Evolutionary conservation across 1,140 invertebrate genomes (phyloP), one percentile per base, ranked within the genome.

Genomic region (Bombus soroeensis): DNA sequence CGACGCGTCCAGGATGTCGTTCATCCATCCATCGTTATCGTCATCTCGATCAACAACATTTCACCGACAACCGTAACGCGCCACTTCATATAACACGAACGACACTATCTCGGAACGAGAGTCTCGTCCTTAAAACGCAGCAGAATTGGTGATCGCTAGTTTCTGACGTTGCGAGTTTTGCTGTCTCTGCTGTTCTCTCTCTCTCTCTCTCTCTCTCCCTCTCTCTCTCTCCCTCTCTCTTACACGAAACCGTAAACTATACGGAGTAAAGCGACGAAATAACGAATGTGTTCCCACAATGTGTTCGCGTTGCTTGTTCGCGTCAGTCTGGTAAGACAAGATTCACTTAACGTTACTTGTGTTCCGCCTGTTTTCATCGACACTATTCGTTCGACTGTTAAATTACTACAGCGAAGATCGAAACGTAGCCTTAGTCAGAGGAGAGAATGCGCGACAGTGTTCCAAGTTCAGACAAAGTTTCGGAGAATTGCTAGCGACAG

Each of bases 261-360:
- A 28, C 37, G 37, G 37, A 71, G n/a, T 57, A 59, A 75, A 76
- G 41, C 41, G 28, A 68, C 59, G 37, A 66, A 47, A 47, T 75
- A 43, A 64, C 59, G 83, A 90, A 68, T 90, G 88, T 91, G 71
- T 73, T 91, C 90, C 89, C 90, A 86, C 81, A 73, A 12, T 76
- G 18, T 75, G 10, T 74, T 47, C 10, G 39, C n/a, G 72, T 74
- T 34, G 88, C 62, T 86, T 81, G 57, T 88, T 75, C 41, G 75
- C 85, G 88, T 91, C 89, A 91, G 88, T 92, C 87, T 91, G 81
- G 88, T 84, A 80, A 85, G 81, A 85, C 88, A 77, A 81, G 78
- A 75, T 73, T 57, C 53, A 4, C 37, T 47, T 47, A 39, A 72
- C 47, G 13, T 47, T n/a, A 28, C 41, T 70, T 53, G 41, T 85